phyloP scores from a whole-genome alignment of 2,888 invertebrate genomes.

The Dendrolimus houi region DNA sequence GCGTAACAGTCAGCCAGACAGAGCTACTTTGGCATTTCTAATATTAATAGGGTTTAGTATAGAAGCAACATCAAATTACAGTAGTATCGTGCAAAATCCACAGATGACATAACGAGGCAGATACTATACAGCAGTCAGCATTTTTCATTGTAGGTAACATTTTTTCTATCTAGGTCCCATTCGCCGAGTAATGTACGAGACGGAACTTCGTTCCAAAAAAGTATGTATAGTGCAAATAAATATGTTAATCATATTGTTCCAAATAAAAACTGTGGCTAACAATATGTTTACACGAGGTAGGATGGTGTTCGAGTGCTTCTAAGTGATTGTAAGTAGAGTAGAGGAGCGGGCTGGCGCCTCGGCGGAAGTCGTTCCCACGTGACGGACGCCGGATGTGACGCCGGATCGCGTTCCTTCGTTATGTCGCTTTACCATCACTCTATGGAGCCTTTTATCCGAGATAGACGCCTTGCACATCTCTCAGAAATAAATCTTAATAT shows the following conservation, averaged over 20 bases:
- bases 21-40: too few relatives aligned
- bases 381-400: constrained; percentile 70
- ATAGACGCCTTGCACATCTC: constrained; percentile 20
- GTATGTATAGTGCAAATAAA: too few relatives aligned
- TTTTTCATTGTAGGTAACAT: too few relatives aligned
- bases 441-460: constrained; percentile 38
- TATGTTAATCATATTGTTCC: too few relatives aligned
- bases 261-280: constrained; percentile 21
- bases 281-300: constrained; percentile 37
- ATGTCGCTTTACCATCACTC: constrained; percentile 47
- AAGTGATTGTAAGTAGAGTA: constrained; percentile 74
- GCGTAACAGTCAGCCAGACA: too few relatives aligned
- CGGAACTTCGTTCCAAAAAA: too few relatives aligned
- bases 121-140: too few relatives aligned
- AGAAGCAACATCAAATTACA: neutral
- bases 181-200: too few relatives aligned
- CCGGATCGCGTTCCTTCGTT: constrained; percentile 66
- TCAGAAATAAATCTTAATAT: constrained; percentile 10
- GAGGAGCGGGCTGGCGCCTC: constrained; percentile 60
- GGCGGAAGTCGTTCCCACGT: constrained; percentile 70
- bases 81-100: neutral
- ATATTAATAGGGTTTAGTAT: too few relatives aligned
- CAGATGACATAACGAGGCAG: too few relatives aligned
- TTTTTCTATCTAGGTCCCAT: too few relatives aligned
- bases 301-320: constrained; percentile 41